phyloP scores from a whole-genome alignment of 2,113 vertebrate genomes.

The Sigmodon hispidus region DNA sequence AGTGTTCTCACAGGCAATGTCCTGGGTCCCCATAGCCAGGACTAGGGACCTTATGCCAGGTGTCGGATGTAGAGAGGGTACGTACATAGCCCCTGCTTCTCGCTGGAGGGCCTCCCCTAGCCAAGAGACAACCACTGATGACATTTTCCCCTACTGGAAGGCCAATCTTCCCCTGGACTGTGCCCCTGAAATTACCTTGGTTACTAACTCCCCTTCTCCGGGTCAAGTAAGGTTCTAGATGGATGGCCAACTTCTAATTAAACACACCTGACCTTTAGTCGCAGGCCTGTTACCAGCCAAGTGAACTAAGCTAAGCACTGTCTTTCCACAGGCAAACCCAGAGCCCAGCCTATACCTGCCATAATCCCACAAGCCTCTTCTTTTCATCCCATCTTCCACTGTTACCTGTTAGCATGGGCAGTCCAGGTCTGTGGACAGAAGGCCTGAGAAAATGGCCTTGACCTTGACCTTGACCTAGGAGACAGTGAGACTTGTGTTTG shows the following conservation, averaged over 20 bases:
- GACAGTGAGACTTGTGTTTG: constrained; percentile 9
- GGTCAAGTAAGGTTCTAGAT: not conserved
- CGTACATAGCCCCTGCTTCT: too few relatives aligned
- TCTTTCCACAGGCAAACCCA: not conserved
- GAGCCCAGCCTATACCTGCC: not conserved
- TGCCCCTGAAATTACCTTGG: not conserved
- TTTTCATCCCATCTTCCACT: too few relatives aligned
- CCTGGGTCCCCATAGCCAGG: not conserved
- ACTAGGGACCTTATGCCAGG: not conserved
- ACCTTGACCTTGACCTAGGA: constrained; percentile 14
- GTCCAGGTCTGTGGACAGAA: fast-evolving
- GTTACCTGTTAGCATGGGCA: not conserved
- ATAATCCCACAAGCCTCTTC: not conserved
- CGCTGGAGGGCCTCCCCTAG: not conserved
- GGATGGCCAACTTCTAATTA: not conserved
- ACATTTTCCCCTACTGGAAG: not conserved
- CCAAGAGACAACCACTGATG: not conserved
- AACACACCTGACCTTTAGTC: not conserved
- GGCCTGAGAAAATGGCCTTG: fast-evolving
- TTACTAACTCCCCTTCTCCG: not conserved
- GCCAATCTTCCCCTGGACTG: too few relatives aligned
- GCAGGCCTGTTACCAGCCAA: not conserved
- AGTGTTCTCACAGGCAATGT: not conserved
- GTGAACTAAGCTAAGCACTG: not conserved
- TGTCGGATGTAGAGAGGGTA: not conserved